Conservation (phyloP, 2,797 vertebrate genomes). For the Austrolebias charrua region DNA sequence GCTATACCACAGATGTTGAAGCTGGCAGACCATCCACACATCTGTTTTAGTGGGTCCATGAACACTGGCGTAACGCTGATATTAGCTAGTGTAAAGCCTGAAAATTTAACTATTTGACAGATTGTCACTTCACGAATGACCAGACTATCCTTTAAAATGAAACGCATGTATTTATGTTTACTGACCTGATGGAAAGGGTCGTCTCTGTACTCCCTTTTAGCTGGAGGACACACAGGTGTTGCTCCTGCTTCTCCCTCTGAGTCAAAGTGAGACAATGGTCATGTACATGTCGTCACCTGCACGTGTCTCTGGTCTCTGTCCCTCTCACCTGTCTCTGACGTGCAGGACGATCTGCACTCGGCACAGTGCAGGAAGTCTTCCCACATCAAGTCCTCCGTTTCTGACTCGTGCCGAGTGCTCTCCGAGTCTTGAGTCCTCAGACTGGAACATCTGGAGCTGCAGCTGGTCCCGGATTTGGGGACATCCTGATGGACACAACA, state of each 20-base stretch:
- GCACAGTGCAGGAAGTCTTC: conserved; percentile 97
- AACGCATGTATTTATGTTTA: too few species aligned
- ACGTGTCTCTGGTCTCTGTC: not conserved
- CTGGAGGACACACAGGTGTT: conserved; percentile 81
- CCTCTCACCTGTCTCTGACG: conserved; percentile 85
- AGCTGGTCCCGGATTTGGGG: conserved; percentile 93
- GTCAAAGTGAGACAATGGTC: not conserved
- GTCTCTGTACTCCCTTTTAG: conserved; percentile 95
- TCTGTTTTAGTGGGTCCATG: too few species aligned
- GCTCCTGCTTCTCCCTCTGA: conserved; percentile 88
- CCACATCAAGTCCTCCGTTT: conserved; percentile 97
- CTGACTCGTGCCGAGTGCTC: conserved; percentile 92
- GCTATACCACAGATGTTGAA: too few species aligned
- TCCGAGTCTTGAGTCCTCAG: conserved; percentile 93
- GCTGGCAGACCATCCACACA: too few species aligned
- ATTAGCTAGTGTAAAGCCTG: too few species aligned
- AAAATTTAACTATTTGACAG: too few species aligned
- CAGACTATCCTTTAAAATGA: not conserved
- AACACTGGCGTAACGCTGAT: too few species aligned
- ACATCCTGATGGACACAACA: conserved; percentile 79
- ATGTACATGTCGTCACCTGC: not conserved
- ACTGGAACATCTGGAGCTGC: conserved; percentile 94
- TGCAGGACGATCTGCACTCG: conserved; percentile 93
- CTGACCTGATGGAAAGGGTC: conserved; percentile 97
- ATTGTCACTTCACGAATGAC: too few species aligned